Base-by-base conservation (phyloP, 2,888 invertebrate genomes). In the Malthinus seriepunctatus region DNA sequence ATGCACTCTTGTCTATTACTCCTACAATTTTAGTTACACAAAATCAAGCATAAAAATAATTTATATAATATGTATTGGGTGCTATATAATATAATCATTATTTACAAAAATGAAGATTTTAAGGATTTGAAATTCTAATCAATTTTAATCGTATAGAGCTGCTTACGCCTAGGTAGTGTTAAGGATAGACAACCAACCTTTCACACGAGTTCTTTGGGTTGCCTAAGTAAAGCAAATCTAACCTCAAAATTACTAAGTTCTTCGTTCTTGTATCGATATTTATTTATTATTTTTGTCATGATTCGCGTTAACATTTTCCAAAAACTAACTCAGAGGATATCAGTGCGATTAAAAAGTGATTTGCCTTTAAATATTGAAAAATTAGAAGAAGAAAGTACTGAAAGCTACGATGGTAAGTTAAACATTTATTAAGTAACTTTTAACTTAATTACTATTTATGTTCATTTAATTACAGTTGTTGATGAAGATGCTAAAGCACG, bases 1-100 rank as follows among this genome's bases (percentile, higher is more conserved):
- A 90, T 65, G 86, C 90, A n/a, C 81, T 96, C 46, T 82, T 85
- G 59, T 79, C 86, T 2, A 84, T 88, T 63, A 82, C 86, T 51
- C 88, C 90, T 0, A 86, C 86, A 3, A 77, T 87, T 31, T 70
- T 78, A 59, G 66, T 72, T 15, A 62, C 69, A 15, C 69, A 68
- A 51, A 70, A 66, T 51, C 54, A 54, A 31, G 49, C 60, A 32
- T 56, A 42, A 54, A 37, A 12, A 37, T 51, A 54, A 23, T 23
- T 23, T 23, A 23, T 23, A 3, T 23, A 23, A 23, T 3, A 23
- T 23, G 23, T 23, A 23, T 3, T 3, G 23, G 23, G n/a, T n/a
- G n/a, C n/a, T n/a, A n/a, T n/a, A n/a, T n/a, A n/a, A n/a, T n/a
- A n/a, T n/a, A n/a, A n/a, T n/a, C n/a, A n/a, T n/a, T n/a, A n/a